Evolutionary conservation across 2,888 invertebrate genomes (phyloP).

Genomic region (Drosophila differens): DNA sequence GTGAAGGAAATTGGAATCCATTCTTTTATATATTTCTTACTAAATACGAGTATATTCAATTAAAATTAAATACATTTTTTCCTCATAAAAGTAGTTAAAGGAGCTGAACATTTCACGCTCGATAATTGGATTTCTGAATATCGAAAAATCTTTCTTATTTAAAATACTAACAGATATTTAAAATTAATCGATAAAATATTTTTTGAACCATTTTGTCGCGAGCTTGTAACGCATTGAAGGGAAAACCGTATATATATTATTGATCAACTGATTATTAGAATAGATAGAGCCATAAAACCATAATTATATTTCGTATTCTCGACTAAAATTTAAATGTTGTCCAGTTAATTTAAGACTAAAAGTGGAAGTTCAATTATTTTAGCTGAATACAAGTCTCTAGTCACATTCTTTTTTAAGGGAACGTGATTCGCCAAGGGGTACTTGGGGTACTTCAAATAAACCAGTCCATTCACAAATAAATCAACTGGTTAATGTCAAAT

Average conservation of each 20-base stretch:
- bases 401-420: too few relatives aligned
- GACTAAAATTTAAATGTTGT: neutral
- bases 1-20: neutral
- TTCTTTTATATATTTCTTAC: too few relatives aligned
- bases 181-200: too few relatives aligned
- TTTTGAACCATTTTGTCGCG: too few relatives aligned
- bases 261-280: neutral
- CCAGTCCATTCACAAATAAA: constrained; percentile 15
- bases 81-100: neutral
- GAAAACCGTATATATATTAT: neutral
- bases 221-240: too few relatives aligned
- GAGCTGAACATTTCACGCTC: neutral
- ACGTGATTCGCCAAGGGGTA: too few relatives aligned
- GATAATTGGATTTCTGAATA: neutral
- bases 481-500: constrained; percentile 13
- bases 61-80: neutral
- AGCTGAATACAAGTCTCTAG: neutral
- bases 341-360: neutral
- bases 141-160: neutral
- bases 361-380: neutral
- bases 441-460: neutral
- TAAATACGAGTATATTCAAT: neutral
- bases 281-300: neutral
- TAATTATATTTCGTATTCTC: neutral
- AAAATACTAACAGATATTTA: too few relatives aligned